Evolutionary conservation across 2,888 invertebrate genomes (phyloP).

Genomic region (Drosophila cognata): DNA sequence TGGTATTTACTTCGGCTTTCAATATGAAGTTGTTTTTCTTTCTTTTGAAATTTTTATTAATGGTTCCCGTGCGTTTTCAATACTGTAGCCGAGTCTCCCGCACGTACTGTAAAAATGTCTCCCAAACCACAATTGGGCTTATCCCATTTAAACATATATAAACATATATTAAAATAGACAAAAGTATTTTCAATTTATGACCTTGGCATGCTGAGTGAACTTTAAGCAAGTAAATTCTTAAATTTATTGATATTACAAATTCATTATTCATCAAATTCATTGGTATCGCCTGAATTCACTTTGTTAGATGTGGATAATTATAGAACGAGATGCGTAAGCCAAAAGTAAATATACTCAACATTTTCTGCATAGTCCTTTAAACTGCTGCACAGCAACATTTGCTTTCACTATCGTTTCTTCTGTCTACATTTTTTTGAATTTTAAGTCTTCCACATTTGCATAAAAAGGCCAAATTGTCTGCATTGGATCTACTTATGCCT

Average conservation of each 20-base stretch:
- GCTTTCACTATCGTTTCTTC: not conserved
- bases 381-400: not conserved
- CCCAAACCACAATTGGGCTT: constrained; percentile 15
- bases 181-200: constrained; percentile 26
- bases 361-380: not conserved
- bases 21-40: constrained; percentile 26
- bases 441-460: not conserved
- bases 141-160: too few species aligned
- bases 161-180: constrained; percentile 4
- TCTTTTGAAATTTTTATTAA: constrained; percentile 46
- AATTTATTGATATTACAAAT: not conserved
- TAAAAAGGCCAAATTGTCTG: not conserved
- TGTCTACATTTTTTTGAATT: not conserved
- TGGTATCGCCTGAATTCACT: not conserved
- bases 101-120: constrained; percentile 42
- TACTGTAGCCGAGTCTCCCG: not conserved
- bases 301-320: not conserved
- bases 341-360: not conserved
- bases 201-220: not conserved
- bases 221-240: not conserved
- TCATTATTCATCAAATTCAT: not conserved
- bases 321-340: not conserved
- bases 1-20: constrained; percentile 55
- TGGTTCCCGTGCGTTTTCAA: constrained; percentile 42
- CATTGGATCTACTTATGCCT: not conserved